Evolutionary conservation across 2,888 invertebrate species (phyloP).

Genomic region (Thereva unica): DNA sequence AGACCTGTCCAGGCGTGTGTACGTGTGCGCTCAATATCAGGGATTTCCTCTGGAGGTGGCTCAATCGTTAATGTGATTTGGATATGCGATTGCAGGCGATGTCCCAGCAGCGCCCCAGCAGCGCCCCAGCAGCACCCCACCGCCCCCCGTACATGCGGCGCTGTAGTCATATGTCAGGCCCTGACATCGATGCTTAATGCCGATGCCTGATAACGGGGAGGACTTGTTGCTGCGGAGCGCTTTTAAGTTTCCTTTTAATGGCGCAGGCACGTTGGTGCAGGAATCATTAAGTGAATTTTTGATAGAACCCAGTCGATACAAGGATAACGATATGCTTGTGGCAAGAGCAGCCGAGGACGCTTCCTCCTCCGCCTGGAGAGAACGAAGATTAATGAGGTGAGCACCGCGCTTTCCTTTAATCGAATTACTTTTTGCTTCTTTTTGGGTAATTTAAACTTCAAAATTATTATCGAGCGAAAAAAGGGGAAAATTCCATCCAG

Average conservation of each 20-base stretch:
- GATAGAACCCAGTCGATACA: constrained; percentile 21
- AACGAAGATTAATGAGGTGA: no score
- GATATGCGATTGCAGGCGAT: constrained; percentile 41
- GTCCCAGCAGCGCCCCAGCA: constrained; percentile 33
- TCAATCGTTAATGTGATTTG: constrained; percentile 42
- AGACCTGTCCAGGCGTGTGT: constrained; percentile 32
- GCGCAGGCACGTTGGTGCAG: constrained; percentile 2
- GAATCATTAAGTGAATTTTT: constrained; percentile 31
- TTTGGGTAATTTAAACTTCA: no score
- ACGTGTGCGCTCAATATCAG: constrained; percentile 27
- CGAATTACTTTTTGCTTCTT: no score
- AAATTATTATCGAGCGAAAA: no score
- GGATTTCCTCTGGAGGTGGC: constrained; percentile 33
- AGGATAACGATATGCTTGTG: neutral
- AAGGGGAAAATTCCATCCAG: no score
- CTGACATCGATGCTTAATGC: constrained; percentile 24
- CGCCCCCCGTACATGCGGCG: constrained; percentile 1
- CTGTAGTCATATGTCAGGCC: constrained; percentile 30
- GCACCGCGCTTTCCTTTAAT: no score
- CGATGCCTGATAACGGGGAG: constrained; percentile 17
- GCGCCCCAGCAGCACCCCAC: constrained; percentile 8
- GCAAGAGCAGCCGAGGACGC: constrained; percentile 13
- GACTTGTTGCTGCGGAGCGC: constrained; percentile 27
- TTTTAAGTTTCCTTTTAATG: constrained; percentile 33
- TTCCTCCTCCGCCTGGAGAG: no score